A percentile compares a stretch with the other conserved stretches of the same genome.
Evolutionary conservation across 2,113 vertebrate genomes (phyloP).

Genomic region (human): GRCh38 chr15:70008001-70008500

Average conservation of each 20-base stretch:
- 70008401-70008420: not conserved
- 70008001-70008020: rapidly evolving
- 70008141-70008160: rapidly evolving
- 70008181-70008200: not conserved
- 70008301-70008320: not conserved
- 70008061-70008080: too few species aligned
- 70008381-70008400: not conserved
- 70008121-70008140: not conserved
- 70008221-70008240: not conserved
- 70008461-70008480: conserved; percentile 40
- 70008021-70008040: not conserved
- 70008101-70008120: not conserved
- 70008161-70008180: not conserved
- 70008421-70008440: not conserved
- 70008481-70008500: conserved; percentile 2
- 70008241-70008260: not conserved
- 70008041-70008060: rapidly evolving
- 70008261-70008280: not conserved
- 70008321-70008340: not conserved
- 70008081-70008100: not conserved
- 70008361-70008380: not conserved
- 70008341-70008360: not conserved
- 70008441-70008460: not conserved
- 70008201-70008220: too few species aligned
- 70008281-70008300: not conserved